phyloP scores from a whole-genome alignment of 2,888 invertebrate species.

The Colostygia pectinataria region DNA sequence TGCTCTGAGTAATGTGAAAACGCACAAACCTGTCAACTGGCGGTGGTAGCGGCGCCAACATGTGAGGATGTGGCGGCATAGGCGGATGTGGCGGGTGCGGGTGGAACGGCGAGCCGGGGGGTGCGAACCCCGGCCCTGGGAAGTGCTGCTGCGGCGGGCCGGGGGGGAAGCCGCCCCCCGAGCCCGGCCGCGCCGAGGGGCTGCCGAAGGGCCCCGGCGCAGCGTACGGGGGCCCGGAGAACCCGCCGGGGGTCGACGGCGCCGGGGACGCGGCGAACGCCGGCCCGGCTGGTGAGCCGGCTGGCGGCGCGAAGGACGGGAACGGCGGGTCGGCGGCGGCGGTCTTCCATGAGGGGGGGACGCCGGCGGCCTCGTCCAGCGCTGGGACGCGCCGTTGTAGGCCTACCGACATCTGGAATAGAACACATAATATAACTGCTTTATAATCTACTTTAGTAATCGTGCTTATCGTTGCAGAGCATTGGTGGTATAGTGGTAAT shows the following conservation, averaged over 20 bases:
- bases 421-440: neutral
- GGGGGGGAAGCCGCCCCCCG: conserved; percentile 92
- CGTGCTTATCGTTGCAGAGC: no score
- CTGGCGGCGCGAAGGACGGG: conserved; percentile 91
- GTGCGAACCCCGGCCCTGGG: conserved; percentile 89
- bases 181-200: conserved; percentile 88
- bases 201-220: conserved; percentile 85
- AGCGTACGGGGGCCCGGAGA: conserved; percentile 86
- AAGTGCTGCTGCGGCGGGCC: conserved; percentile 88
- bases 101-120: conserved; percentile 90
- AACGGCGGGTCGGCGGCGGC: conserved; percentile 82
- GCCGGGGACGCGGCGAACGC: conserved; percentile 87
- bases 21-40: conserved; percentile 89
- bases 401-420: conserved; percentile 85
- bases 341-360: conserved; percentile 88
- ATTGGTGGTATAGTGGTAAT: no score
- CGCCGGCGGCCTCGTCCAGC: conserved; percentile 78
- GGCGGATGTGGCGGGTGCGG: conserved; percentile 94
- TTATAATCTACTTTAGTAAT: neutral
- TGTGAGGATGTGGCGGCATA: conserved; percentile 87
- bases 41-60: conserved; percentile 85
- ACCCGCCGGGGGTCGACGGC: conserved; percentile 88
- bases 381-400: conserved; percentile 90
- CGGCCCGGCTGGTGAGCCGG: conserved; percentile 88
- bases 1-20: neutral